Percentiles rank a stretch among this genome's conserved stretches.
Evolutionary conservation across 2,113 vertebrate species (phyloP).

Genomic region (Alethe diademata): DNA sequence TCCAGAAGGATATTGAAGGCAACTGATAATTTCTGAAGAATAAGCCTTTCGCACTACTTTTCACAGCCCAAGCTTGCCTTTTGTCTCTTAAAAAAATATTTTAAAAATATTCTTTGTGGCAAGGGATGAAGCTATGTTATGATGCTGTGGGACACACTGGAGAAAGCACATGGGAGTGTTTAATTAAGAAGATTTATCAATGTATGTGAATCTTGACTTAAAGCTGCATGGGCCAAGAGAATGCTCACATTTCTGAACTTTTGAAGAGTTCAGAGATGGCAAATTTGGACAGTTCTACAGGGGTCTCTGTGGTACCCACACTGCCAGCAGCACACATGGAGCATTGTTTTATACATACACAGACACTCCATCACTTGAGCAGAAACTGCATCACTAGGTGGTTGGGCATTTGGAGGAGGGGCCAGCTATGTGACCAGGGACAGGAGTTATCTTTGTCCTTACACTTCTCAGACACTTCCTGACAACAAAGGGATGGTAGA

Average conservation of each 20-base stretch:
- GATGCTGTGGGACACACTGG: background rate
- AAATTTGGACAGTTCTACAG: background rate
- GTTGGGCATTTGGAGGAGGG: background rate
- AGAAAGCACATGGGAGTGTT: background rate
- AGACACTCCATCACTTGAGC: background rate
- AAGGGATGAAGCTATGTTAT: background rate
- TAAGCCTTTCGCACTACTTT: background rate
- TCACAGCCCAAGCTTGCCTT: background rate
- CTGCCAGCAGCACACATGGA: background rate
- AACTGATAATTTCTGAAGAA: background rate
- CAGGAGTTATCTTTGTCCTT: background rate
- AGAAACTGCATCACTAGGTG: background rate
- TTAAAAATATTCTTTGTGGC: background rate
- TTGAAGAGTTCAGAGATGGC: background rate
- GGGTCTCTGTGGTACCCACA: background rate
- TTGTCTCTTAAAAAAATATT: background rate
- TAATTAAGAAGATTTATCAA: background rate
- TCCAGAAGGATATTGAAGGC: background rate
- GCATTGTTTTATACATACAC: background rate
- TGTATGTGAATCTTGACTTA: background rate
- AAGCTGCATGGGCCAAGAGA: background rate
- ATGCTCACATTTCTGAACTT: background rate
- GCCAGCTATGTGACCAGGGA: background rate
- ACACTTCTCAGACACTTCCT: background rate
- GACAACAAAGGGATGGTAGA: conserved; percentile 19